phyloP scores from a whole-genome alignment of 2,888 invertebrate species.

The Nymphalis polychloros region DNA sequence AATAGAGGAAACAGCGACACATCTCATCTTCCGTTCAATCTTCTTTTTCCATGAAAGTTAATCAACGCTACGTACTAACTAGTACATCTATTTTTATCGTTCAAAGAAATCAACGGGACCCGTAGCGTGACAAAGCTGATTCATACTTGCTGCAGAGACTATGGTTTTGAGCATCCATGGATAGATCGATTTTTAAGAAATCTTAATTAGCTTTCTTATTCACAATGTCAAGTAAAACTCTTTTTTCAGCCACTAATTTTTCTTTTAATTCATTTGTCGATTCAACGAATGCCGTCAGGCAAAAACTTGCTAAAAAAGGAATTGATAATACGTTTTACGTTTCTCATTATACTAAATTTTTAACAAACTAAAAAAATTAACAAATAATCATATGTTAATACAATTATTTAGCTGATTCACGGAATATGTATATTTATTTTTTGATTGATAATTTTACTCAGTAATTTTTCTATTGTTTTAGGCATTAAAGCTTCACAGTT shows the following conservation, averaged over 20 bases:
- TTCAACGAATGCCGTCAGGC: not conserved
- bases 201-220: constrained; percentile 15
- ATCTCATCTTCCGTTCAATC: constrained; percentile 55
- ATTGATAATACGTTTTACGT: no score
- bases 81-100: constrained; percentile 62
- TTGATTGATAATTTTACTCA: not conserved
- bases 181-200: constrained; percentile 25
- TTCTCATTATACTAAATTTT: no score
- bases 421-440: no score
- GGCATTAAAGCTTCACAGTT: constrained; percentile 61
- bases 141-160: constrained; percentile 37
- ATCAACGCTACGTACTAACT: constrained; percentile 57
- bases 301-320: no score
- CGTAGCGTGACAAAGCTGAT: constrained; percentile 41
- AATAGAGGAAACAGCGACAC: constrained; percentile 53
- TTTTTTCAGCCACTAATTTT: not conserved
- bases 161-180: constrained; percentile 31
- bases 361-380: no score
- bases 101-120: constrained; percentile 59
- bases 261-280: constrained; percentile 15
- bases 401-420: no score
- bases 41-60: constrained; percentile 65
- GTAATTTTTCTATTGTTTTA: constrained; percentile 57
- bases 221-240: constrained; percentile 3
- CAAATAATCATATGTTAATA: no score